A percentile compares a stretch with the other conserved stretches of the same genome.
These are phyloP conservation scores for Ericerus pela DNA, from an alignment of 1,140 invertebrate genomes.

Conservation along the genomic window DNA sequence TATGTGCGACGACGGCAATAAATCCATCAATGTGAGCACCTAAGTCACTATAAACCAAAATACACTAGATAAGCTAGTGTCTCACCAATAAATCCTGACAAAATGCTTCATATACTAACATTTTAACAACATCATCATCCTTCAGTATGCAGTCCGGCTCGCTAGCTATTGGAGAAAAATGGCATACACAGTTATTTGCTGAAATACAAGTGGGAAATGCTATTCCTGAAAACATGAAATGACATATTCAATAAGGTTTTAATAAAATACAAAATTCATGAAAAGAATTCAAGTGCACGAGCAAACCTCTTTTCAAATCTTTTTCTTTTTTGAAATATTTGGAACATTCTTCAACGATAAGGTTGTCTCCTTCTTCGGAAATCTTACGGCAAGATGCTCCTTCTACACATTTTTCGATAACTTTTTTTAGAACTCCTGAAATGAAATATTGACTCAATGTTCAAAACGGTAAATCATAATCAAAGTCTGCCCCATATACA, in stretches of 20 bases:
- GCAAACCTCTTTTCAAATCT: conserved; percentile 78
- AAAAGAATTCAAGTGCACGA: not conserved
- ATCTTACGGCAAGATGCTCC: conserved; percentile 80
- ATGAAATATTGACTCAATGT: no score
- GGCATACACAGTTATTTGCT: conserved; percentile 98
- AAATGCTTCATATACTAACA: conserved; percentile 58
- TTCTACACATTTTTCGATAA: conserved; percentile 72
- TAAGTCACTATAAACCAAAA: conserved; percentile 59
- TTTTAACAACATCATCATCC: conserved; percentile 92
- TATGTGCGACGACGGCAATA: conserved; percentile 95
- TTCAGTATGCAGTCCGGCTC: conserved; percentile 79
- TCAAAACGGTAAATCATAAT: no score
- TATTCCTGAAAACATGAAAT: conserved; percentile 42
- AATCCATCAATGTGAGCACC: conserved; percentile 98
- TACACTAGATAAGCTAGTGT: not conserved
- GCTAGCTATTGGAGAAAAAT: conserved; percentile 88
- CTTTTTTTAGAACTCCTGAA: conserved; percentile 78
- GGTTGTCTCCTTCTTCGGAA: conserved; percentile 81
- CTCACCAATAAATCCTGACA: no score
- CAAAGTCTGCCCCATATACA: no score
- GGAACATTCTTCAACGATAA: conserved; percentile 77
- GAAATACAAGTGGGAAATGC: conserved; percentile 98
- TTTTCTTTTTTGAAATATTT: conserved; percentile 99
- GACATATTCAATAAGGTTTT: not conserved
- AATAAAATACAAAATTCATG: not conserved